Conservation (phyloP, 2,797 vertebrate species). For the Triplophysa bombifrons region DNA sequence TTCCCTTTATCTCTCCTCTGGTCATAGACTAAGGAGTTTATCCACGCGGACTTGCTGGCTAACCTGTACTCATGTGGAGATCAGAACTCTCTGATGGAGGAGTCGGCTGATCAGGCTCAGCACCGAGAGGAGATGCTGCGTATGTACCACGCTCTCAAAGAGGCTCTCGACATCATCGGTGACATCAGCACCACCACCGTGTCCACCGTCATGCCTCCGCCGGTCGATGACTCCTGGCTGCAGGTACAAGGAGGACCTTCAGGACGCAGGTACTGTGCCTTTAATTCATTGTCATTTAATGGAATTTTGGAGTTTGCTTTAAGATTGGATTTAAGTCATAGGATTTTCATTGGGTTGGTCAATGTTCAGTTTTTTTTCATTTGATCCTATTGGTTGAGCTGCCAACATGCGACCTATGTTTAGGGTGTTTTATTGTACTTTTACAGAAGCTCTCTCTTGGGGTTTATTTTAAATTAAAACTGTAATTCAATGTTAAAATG, state of each 20-base stretch:
- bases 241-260: conserved; percentile 91
- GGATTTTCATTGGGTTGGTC: too few species aligned
- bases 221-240: conserved; percentile 96
- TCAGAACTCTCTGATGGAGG: conserved; percentile 94
- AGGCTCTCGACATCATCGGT: conserved; percentile 90
- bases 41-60: conserved; percentile 90
- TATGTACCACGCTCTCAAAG: conserved; percentile 92
- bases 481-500: too few species aligned
- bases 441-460: too few species aligned
- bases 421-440: too few species aligned
- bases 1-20: not conserved
- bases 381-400: too few species aligned
- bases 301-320: too few species aligned
- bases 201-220: conserved; percentile 91
- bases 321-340: too few species aligned
- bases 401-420: not conserved
- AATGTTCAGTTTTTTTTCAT: too few species aligned
- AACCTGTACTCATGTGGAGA: conserved; percentile 93
- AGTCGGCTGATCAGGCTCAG: conserved; percentile 90
- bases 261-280: conserved; percentile 85
- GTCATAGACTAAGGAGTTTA: conserved; percentile 92
- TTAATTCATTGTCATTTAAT: too few species aligned
- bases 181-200: conserved; percentile 94
- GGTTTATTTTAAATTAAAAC: too few species aligned
- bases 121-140: conserved; percentile 91